Evolutionary conservation across 2,113 vertebrate genomes (phyloP).

Genomic region (Stigmatopora argus): DNA sequence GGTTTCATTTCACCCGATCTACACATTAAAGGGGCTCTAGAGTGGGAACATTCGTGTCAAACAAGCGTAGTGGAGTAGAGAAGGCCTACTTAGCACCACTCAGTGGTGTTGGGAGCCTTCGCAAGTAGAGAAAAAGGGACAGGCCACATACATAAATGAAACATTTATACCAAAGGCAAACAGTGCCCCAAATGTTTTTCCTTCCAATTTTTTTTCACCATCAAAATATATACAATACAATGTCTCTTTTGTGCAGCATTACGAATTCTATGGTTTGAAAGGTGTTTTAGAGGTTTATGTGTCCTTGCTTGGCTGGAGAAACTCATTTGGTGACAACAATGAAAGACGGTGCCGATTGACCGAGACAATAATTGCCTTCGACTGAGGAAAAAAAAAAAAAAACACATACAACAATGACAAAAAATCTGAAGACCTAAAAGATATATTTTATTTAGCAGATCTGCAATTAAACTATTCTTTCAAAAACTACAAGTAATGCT

Average conservation of each 20-base stretch:
- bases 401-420: conserved; percentile 10
- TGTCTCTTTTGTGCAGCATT: neutral
- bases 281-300: neutral
- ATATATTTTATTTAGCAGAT: neutral
- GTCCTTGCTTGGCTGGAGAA: conserved; percentile 38
- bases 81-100: conserved; percentile 11
- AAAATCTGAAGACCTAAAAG: conserved; percentile 6
- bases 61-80: conserved; percentile 17
- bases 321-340: conserved; percentile 42
- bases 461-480: neutral
- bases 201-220: neutral
- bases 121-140: conserved; percentile 12
- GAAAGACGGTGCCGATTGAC: conserved; percentile 27
- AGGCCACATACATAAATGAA: conserved; percentile 7
- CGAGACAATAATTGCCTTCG: conserved; percentile 24
- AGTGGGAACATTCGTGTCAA: conserved; percentile 39
- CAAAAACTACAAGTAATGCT: neutral
- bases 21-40: conserved; percentile 42
- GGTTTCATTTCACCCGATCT: conserved; percentile 26
- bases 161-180: neutral
- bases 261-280: neutral
- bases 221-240: neutral
- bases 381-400: conserved; percentile 15
- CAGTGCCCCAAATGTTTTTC: neutral
- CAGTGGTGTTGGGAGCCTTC: conserved; percentile 19